Evolutionary conservation across 2,113 vertebrate genomes (phyloP).

Genomic region (Channa argus): DNA sequence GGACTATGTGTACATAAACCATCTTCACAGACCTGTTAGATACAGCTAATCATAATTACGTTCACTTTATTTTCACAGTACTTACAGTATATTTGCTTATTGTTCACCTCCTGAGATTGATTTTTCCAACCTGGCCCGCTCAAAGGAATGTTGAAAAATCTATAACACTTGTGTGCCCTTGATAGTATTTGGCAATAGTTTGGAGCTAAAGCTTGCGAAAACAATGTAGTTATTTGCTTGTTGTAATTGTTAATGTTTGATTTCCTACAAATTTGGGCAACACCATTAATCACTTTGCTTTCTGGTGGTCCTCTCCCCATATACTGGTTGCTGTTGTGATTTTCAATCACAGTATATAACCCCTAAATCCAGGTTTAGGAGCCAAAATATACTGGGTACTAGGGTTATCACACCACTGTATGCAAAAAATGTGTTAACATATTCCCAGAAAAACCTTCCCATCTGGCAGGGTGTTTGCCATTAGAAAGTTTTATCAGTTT

Average conservation of each 20-base stretch:
- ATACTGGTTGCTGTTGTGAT: background rate
- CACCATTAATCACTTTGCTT: background rate
- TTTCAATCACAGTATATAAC: background rate
- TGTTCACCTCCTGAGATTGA: conserved; percentile 6
- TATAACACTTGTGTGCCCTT: background rate
- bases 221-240: background rate
- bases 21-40: too few species aligned
- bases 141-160: background rate
- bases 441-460: conserved; percentile 27
- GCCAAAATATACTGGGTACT: background rate
- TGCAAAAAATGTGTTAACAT: background rate
- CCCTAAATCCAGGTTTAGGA: background rate
- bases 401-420: background rate
- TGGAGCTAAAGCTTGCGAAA: background rate
- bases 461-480: conserved; percentile 9
- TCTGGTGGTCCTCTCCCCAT: background rate
- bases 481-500: background rate
- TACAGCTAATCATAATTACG: too few species aligned
- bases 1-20: too few species aligned
- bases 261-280: background rate
- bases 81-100: conserved; percentile 5
- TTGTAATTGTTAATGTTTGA: background rate
- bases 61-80: background rate
- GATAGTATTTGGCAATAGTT: too few species aligned
- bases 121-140: background rate